Evolutionary conservation across 2,113 vertebrate genomes (phyloP).

Genomic region (Tyto alba): DNA sequence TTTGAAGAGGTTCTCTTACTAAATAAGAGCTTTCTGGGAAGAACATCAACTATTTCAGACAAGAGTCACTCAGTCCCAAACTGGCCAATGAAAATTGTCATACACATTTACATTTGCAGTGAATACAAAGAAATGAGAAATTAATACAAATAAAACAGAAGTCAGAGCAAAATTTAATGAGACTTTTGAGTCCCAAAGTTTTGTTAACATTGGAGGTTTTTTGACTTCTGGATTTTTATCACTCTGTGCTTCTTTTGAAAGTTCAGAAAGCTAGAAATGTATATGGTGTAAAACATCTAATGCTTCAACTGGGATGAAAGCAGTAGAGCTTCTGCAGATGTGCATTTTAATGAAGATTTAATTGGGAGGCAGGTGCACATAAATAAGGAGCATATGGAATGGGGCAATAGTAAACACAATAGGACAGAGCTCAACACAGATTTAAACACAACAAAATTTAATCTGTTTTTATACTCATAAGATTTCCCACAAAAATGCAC

Average conservation of each 20-base stretch:
- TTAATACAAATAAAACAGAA: not conserved
- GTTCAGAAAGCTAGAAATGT: not conserved
- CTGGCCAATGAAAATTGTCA: not conserved
- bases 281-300: not conserved
- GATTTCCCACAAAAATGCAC: not conserved
- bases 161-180: not conserved
- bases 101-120: not conserved
- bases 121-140: not conserved
- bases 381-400: not conserved
- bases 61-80: not conserved
- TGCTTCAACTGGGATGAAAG: not conserved
- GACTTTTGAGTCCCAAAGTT: not conserved
- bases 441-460: not conserved
- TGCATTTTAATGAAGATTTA: constrained; percentile 11
- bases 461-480: not conserved
- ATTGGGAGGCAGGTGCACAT: not conserved
- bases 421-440: not conserved
- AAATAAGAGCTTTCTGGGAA: not conserved
- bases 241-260: not conserved
- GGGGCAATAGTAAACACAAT: not conserved
- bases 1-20: not conserved
- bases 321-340: not conserved
- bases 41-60: not conserved
- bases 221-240: not conserved
- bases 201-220: not conserved